Conservation (phyloP, 2,888 invertebrate genomes). For the Onchidella celtica region DNA sequence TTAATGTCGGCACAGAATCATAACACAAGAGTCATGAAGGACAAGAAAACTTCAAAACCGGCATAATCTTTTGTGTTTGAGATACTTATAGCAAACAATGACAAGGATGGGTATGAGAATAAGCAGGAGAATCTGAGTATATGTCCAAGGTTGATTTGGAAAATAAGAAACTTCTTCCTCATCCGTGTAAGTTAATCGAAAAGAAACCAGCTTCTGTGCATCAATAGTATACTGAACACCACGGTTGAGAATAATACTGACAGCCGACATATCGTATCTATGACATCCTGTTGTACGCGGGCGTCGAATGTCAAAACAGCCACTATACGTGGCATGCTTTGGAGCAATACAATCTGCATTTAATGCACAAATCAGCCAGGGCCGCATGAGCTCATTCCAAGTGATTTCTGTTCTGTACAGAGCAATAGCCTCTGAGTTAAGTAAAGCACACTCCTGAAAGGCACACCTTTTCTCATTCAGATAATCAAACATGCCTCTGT, state of each 20-base stretch:
- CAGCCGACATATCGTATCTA: conserved; percentile 69
- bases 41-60: conserved; percentile 5
- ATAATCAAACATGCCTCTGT: conserved; percentile 64
- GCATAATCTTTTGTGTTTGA: conserved; percentile 19
- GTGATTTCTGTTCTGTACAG: conserved; percentile 65
- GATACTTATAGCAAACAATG: conserved; percentile 23
- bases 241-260: conserved; percentile 68
- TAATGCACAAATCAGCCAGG: conserved; percentile 72
- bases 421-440: conserved; percentile 64
- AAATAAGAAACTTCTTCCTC: conserved; percentile 61
- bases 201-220: conserved; percentile 60
- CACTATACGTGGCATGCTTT: conserved; percentile 56
- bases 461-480: conserved; percentile 66
- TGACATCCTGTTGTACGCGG: conserved; percentile 73
- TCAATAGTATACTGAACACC: conserved; percentile 62
- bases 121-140: conserved; percentile 59
- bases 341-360: conserved; percentile 67
- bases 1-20: no score
- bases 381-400: conserved; percentile 68
- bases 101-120: conserved; percentile 22
- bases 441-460: conserved; percentile 61
- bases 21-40: no score
- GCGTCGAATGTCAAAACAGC: conserved; percentile 66
- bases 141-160: conserved; percentile 70
- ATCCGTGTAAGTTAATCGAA: conserved; percentile 56